A percentile compares a stretch with the other conserved stretches of the same genome.
Conservation (phyloP, 2,888 invertebrate genomes). For the Tyria jacobaeae region DNA sequence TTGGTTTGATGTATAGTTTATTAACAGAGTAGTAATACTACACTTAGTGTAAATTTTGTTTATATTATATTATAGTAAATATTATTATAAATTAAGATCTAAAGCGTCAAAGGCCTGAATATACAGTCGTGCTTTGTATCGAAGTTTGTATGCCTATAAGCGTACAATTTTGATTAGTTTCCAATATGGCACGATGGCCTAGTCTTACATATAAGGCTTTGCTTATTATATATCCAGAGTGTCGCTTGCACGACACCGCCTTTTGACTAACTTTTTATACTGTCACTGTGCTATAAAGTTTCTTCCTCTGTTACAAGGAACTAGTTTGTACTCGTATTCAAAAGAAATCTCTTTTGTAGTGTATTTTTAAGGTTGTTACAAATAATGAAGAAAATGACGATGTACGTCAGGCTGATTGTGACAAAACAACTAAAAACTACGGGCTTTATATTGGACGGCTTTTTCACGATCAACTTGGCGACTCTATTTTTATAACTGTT, state of each 20-base stretch:
- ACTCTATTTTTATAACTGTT: too few relatives aligned
- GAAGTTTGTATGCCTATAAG: conserved; percentile 17
- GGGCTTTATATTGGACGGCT: conserved; percentile 30
- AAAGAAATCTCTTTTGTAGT: conserved; percentile 19
- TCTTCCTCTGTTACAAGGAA: conserved; percentile 26
- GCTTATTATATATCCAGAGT: conserved; percentile 39
- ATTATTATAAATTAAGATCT: neutral
- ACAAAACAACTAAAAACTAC: conserved; percentile 39
- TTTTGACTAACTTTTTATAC: conserved; percentile 33
- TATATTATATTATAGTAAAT: too few relatives aligned
- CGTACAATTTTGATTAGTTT: conserved; percentile 39
- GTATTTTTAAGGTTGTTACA: conserved; percentile 5
- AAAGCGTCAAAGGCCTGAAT: neutral
- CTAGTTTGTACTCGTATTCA: conserved; percentile 3
- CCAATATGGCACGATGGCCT: conserved; percentile 42
- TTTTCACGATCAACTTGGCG: too few relatives aligned
- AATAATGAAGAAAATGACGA: conserved; percentile 41
- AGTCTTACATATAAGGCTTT: conserved; percentile 41
- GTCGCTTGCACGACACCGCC: conserved; percentile 9
- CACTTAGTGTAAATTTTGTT: too few relatives aligned
- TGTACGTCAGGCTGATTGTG: conserved; percentile 23
- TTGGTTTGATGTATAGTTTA: too few relatives aligned
- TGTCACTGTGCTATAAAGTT: conserved; percentile 29
- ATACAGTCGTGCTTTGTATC: neutral
- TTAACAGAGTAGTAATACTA: too few relatives aligned